Percentiles rank a stretch among this genome's conserved stretches.
Evolutionary conservation across 2,113 vertebrate species (phyloP).

Genomic region (Fulica atra): DNA sequence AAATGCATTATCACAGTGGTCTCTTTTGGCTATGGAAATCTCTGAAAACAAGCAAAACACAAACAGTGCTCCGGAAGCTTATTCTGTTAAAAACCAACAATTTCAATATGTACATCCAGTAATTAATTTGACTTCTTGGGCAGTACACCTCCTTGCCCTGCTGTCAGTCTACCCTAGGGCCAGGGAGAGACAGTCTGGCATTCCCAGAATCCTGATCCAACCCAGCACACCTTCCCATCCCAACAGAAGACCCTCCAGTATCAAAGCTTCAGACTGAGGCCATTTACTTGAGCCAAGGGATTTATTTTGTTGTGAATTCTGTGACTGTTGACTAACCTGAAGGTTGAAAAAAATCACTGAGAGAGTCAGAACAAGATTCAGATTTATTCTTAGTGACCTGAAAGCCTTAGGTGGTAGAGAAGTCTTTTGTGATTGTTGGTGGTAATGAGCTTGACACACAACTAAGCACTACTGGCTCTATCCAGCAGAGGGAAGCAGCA

Average conservation of each 20-base stretch:
- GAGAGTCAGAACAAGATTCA: not conserved
- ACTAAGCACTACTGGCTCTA: constrained; percentile 15
- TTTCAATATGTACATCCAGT: not conserved
- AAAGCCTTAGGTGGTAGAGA: not conserved
- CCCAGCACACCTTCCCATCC: not conserved
- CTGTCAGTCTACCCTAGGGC: not conserved
- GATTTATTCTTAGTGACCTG: not conserved
- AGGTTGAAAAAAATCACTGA: not conserved
- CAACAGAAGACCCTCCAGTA: not conserved
- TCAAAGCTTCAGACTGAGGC: not conserved
- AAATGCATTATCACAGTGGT: not conserved
- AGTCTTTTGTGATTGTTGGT: not conserved
- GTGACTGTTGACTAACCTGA: not conserved
- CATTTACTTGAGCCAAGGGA: not conserved
- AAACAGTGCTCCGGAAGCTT: not conserved
- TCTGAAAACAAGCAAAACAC: constrained; percentile 17
- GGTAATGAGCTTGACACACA: not conserved
- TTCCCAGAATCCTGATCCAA: not conserved
- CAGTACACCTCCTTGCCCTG: not conserved
- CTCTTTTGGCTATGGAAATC: not conserved
- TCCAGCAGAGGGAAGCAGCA: constrained; percentile 62
- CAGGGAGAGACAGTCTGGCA: not conserved
- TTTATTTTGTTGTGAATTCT: not conserved
- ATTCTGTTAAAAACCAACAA: not conserved
- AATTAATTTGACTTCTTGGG: not conserved